Conservation (phyloP, 2,797 vertebrate species). For the Chelon labrosus region DNA sequence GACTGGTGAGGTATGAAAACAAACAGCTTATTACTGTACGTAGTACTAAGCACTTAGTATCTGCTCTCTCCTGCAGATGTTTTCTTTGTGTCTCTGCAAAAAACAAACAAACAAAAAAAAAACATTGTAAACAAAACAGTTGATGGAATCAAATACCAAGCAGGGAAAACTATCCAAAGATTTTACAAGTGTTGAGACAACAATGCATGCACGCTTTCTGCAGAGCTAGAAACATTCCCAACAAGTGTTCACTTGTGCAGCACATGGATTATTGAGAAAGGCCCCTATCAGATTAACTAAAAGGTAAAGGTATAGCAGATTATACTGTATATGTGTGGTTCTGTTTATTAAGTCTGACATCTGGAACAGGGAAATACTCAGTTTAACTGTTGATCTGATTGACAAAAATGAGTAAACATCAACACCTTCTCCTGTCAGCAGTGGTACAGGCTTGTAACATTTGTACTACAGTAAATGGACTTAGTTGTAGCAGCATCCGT, state of each 20-base stretch:
- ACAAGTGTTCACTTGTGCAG: constrained; percentile 73
- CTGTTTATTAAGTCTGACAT: constrained; percentile 10
- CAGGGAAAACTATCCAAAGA: constrained; percentile 10
- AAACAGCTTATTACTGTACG: neutral
- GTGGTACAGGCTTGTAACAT: too few species aligned
- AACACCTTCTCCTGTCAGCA: too few species aligned
- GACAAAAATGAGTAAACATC: neutral
- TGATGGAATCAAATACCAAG: constrained; percentile 14
- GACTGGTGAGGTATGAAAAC: constrained; percentile 52
- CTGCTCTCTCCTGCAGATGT: too few species aligned
- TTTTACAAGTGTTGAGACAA: constrained; percentile 47
- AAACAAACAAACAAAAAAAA: neutral
- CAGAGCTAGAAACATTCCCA: constrained; percentile 63
- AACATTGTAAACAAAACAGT: constrained; percentile 2
- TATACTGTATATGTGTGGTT: constrained; percentile 1
- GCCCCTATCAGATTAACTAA: constrained; percentile 51
- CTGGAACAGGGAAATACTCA: neutral
- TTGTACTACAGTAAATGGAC: neutral
- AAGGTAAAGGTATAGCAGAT: constrained; percentile 44
- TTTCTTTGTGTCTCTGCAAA: too few species aligned
- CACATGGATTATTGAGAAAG: constrained; percentile 47
- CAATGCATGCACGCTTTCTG: constrained; percentile 45
- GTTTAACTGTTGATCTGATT: neutral
- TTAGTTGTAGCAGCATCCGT: fast-evolving
- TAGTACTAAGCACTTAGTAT: too few species aligned